These are phyloP conservation scores for Mallotus villosus DNA, from an alignment of 2,797 vertebrate species.

Conservation along the genomic window DNA sequence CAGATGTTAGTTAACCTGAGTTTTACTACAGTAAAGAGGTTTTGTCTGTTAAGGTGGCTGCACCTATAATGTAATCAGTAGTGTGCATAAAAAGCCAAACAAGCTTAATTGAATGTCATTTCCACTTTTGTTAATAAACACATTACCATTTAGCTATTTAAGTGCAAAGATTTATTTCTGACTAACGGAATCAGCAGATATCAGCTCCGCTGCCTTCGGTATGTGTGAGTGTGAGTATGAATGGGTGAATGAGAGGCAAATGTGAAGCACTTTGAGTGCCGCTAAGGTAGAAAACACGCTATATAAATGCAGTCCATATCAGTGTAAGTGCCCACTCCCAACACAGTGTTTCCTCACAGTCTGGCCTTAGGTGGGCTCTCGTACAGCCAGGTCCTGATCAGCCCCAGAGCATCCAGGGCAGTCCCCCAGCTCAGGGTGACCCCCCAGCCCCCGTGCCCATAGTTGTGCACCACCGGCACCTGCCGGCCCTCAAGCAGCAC, in stretches of 20 bases:
- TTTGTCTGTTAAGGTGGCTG: no score
- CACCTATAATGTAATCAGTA: no score
- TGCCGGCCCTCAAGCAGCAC: conserved; percentile 50
- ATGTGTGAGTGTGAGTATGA: no score
- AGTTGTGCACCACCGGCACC: conserved; percentile 87
- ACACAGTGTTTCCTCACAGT: conserved; percentile 51
- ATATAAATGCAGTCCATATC: not conserved
- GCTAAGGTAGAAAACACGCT: no score
- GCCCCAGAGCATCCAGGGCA: conserved; percentile 74
- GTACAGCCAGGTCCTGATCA: conserved; percentile 75
- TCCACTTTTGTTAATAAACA: not conserved
- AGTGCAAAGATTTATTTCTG: not conserved
- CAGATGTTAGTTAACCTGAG: no score
- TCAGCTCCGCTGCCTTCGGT: not conserved
- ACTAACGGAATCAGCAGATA: not conserved
- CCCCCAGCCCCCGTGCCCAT: conserved; percentile 86
- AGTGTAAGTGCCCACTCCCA: not conserved
- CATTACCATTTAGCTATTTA: no score
- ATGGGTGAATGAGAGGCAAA: no score
- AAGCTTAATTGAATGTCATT: no score
- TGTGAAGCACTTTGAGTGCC: no score
- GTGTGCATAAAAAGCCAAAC: no score
- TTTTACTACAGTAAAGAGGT: no score
- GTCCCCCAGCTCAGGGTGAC: conserved; percentile 85
- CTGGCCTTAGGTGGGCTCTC: conserved; percentile 56